Evolutionary conservation across 92 coral and sea anemone genomes (phyloP), one percentile per base, ranked within the genome.

Genomic region (Porites lobata): DNA sequence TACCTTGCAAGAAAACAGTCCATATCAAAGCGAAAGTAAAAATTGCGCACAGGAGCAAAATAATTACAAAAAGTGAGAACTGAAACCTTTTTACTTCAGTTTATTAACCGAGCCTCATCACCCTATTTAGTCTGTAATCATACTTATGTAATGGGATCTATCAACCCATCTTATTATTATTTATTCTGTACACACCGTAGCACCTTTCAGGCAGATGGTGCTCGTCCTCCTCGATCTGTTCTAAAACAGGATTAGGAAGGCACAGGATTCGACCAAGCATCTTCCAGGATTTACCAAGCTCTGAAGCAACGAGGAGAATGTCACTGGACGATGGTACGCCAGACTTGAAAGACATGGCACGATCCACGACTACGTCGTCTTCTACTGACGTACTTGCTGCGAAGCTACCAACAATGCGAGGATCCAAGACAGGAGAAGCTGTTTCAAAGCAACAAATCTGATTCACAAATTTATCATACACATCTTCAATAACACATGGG

Each of bases 181-280:
- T 38, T 38, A 4, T 38, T 38, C 0, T 5, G 47, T 38, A 75
- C 68, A 24, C 59, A 21, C 86, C 86, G 29, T 82, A 82, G 51
- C 78, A 65, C 51, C 13, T 82, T 61, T 82, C 86, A 69, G 24
- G 13, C 69, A 82, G 50, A 8, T 70, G 38, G 53, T 26, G 20
- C 78, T 82, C 78, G 53, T 82, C 87, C 47, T 75, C 87, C 77
- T 82, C 87, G 69, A 82, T 52, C 69, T 82, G 79, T 9, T 82
- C 87, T 32, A 82, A 68, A 22, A 69, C 79, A 29, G 78, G 65
- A 1, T 82, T 62, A 14, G 53, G 24, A 43, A 82, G 62, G 56
- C 79, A 65, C 47, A 82, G 87, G 61, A 78, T 78, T 56, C 43
- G 70, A 21, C 79, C 87, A 75, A 82, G 79, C 38, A 54, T 82